A percentile compares a stretch with the other conserved stretches of the same genome.
These are phyloP conservation scores for Nipponia nippon DNA, from an alignment of 2,113 vertebrate genomes.

Conservation along the genomic window DNA sequence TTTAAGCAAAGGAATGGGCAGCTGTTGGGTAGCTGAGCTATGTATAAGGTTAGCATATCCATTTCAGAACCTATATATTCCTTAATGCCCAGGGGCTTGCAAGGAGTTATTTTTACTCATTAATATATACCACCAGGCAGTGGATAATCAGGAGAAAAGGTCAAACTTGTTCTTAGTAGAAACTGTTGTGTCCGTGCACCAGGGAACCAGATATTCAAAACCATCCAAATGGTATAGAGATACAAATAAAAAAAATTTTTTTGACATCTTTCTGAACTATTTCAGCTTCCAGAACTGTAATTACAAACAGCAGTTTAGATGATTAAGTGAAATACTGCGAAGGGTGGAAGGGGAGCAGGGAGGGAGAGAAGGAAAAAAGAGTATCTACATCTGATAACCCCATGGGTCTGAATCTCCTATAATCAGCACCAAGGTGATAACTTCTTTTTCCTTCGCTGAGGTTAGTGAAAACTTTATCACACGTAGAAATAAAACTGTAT, in stretches of 20 bases:
- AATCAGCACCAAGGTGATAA: not conserved
- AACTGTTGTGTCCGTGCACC: not conserved
- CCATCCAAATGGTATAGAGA: not conserved
- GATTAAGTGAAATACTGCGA: not conserved
- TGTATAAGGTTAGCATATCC: not conserved
- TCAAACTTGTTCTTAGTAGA: not conserved
- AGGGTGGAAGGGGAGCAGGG: rapidly evolving
- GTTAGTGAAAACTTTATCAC: not conserved
- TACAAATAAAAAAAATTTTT: not conserved
- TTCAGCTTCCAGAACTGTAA: not conserved
- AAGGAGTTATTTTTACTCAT: not conserved
- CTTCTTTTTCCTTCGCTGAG: not conserved
- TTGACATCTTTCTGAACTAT: not conserved
- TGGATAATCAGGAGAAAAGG: not conserved
- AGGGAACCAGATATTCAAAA: not conserved
- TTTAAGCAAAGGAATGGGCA: conserved; percentile 30
- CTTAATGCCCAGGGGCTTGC: not conserved
- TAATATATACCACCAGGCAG: not conserved
- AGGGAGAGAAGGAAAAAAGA: not conserved
- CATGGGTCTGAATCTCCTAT: not conserved
- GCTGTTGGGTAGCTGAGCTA: conserved; percentile 6
- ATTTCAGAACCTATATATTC: not conserved
- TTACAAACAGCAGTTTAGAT: not conserved
- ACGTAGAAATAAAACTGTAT: not conserved
- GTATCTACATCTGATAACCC: not conserved